These are phyloP conservation scores for Rhorus exstirpatorius DNA, from an alignment of 2,888 invertebrate genomes.

Conservation along the genomic window DNA sequence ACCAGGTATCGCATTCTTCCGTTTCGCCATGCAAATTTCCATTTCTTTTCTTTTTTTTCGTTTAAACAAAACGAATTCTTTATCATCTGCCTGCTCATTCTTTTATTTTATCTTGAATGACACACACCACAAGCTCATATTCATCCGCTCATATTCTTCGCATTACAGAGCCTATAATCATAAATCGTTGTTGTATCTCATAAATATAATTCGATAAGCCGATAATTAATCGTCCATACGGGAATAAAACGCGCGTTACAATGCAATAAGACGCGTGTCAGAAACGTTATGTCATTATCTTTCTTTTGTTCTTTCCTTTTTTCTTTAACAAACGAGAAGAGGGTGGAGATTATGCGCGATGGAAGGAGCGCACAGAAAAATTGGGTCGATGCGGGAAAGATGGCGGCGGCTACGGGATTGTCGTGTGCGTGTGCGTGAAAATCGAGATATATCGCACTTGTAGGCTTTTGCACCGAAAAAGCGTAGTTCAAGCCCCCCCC, in stretches of 20 bases:
- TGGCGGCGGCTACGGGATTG: slow-evolving; percentile 79
- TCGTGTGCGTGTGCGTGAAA: slow-evolving; percentile 68
- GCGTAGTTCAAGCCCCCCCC: slow-evolving; percentile 14
- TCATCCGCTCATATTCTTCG: too few relatives aligned
- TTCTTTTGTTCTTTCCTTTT: slow-evolving; percentile 25
- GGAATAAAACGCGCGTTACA: background rate
- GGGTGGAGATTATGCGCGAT: slow-evolving; percentile 52
- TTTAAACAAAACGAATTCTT: too few relatives aligned
- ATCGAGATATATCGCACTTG: slow-evolving; percentile 46
- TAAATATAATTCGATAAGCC: slow-evolving; percentile 9
- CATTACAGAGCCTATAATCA: background rate
- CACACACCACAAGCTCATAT: too few relatives aligned
- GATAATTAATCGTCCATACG: background rate
- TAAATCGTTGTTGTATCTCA: background rate
- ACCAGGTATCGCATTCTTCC: background rate
- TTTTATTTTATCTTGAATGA: too few relatives aligned
- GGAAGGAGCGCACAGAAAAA: slow-evolving; percentile 75
- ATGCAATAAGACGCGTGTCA: slow-evolving; percentile 37
- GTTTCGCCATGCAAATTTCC: too few relatives aligned
- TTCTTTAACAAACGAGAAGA: background rate
- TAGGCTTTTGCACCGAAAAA: slow-evolving; percentile 58
- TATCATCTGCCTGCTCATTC: too few relatives aligned
- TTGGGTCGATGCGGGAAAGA: slow-evolving; percentile 85
- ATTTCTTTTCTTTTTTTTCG: background rate
- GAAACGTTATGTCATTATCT: slow-evolving; percentile 31